Evolutionary conservation across 2,797 vertebrate genomes (phyloP).

Genomic region (Gymnothorax reevesii): DNA sequence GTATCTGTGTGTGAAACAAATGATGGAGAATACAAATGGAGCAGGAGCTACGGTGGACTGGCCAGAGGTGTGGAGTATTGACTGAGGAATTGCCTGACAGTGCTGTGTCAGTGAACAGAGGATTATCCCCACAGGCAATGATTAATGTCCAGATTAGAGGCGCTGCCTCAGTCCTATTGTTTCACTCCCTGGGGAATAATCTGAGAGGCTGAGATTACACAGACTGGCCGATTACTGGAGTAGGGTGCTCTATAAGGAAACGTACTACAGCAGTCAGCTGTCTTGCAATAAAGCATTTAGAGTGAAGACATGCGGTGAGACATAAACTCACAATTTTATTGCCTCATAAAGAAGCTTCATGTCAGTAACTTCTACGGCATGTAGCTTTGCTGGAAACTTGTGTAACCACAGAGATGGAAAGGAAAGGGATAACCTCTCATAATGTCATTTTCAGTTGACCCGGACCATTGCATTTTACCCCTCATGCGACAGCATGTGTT

Average conservation of each 20-base stretch:
- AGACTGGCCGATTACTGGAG: constrained; percentile 27
- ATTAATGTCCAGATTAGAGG: constrained; percentile 42
- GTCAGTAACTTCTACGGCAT: too few relatives aligned
- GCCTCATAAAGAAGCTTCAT: neutral
- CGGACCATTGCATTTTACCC: neutral
- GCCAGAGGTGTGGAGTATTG: neutral
- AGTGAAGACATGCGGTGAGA: neutral
- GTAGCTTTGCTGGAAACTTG: neutral
- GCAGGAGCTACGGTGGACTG: neutral
- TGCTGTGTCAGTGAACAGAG: constrained; percentile 32
- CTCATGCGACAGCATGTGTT: neutral
- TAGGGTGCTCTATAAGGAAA: neutral
- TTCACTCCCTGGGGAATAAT: constrained; percentile 35
- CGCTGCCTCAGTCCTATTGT: constrained; percentile 20
- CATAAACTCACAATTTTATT: neutral
- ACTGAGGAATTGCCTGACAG: neutral
- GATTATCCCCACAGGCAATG: constrained; percentile 37
- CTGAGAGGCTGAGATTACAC: constrained; percentile 33
- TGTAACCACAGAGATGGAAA: neutral
- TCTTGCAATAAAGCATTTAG: neutral
- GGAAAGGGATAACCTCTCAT: neutral
- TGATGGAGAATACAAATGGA: neutral
- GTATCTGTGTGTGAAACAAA: neutral
- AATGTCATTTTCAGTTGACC: neutral
- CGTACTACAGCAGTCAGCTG: neutral